Evolutionary conservation across 2,797 vertebrate species (phyloP).

Genomic region (Notamacropus eugenii): DNA sequence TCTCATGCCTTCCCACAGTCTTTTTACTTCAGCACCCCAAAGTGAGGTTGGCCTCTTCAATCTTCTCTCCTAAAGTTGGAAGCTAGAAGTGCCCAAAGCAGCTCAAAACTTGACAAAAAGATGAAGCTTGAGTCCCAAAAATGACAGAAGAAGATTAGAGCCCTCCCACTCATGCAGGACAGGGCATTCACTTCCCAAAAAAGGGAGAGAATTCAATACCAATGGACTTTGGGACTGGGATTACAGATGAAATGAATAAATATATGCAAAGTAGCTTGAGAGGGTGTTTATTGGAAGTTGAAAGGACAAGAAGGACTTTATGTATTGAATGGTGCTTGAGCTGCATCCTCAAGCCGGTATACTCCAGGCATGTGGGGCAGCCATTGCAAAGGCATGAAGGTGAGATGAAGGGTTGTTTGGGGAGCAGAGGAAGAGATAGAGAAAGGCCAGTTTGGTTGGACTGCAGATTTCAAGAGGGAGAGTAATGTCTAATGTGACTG

Average conservation of each 20-base stretch:
- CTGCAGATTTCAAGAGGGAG: not conserved
- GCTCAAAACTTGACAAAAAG: not conserved
- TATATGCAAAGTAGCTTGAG: not conserved
- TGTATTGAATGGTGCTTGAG: not conserved
- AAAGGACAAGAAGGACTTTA: not conserved
- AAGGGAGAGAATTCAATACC: not conserved
- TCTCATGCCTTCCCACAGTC: not conserved
- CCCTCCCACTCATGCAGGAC: not conserved
- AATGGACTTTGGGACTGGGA: not conserved
- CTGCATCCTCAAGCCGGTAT: not conserved
- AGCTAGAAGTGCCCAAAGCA: not conserved
- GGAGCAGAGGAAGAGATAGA: not conserved
- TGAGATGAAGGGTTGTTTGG: not conserved
- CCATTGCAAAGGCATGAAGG: not conserved
- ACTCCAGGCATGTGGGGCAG: not conserved
- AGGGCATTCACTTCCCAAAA: not conserved
- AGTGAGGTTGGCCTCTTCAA: not conserved
- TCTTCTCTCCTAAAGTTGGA: not conserved
- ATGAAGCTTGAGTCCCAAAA: not conserved
- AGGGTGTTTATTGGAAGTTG: not conserved
- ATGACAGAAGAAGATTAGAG: not conserved
- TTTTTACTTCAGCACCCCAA: not conserved
- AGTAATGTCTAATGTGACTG: not conserved
- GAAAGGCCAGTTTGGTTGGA: not conserved
- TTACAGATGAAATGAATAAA: not conserved